phyloP scores from a whole-genome alignment of 1,140 invertebrate species.

The Tetragnatha versicolor region DNA sequence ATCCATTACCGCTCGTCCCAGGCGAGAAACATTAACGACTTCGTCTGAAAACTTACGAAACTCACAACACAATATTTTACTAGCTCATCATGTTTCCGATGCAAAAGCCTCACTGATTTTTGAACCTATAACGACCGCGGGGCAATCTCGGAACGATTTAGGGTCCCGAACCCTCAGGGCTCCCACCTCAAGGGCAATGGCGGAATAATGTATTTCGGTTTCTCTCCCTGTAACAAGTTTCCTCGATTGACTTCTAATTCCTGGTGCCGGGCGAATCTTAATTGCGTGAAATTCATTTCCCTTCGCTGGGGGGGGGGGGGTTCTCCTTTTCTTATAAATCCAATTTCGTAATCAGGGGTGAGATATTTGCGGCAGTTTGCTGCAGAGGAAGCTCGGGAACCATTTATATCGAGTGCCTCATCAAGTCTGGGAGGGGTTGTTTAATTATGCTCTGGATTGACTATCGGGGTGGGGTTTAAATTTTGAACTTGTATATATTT shows the following conservation, averaged over 20 bases:
- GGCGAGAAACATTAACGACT: not conserved
- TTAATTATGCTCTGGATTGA: no score
- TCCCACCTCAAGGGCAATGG: no score
- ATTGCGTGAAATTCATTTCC: conserved; percentile 47
- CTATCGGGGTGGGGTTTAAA: no score
- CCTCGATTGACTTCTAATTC: conserved; percentile 40
- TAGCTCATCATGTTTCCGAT: not conserved
- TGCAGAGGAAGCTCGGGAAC: no score
- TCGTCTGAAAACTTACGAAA: conserved; percentile 13
- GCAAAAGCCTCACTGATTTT: not conserved
- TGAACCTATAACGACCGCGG: conserved; percentile 17
- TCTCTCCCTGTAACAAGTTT: conserved; percentile 31
- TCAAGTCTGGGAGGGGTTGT: no score
- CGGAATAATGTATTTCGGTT: conserved; percentile 27
- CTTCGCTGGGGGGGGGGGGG: not conserved
- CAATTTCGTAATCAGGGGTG: conserved; percentile 22
- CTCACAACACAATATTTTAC: not conserved
- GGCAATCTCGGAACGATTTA: conserved; percentile 26
- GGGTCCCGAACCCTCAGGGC: no score
- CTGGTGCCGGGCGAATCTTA: conserved; percentile 7
- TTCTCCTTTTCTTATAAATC: conserved; percentile 48
- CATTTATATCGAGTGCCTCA: no score
- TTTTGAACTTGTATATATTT: no score
- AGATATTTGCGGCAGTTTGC: conserved; percentile 31
- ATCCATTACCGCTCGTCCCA: not conserved